Percentiles rank a stretch among this genome's conserved stretches.
These are phyloP conservation scores for Tyrannus savana DNA, from an alignment of 2,113 vertebrate species.

Conservation along the genomic window DNA sequence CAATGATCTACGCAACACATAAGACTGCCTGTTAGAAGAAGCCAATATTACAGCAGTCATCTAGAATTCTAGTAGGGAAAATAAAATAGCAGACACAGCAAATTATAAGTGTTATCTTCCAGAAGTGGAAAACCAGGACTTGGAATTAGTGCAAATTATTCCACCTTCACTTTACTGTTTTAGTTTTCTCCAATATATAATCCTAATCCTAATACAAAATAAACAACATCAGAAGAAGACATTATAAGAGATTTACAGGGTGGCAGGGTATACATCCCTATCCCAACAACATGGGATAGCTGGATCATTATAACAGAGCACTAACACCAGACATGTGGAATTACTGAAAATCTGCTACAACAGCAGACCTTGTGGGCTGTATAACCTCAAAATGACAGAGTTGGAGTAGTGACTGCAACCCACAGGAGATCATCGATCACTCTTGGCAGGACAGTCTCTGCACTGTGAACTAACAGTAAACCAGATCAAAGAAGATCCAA, in stretches of 20 bases:
- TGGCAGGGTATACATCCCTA: neutral
- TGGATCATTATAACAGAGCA: neutral
- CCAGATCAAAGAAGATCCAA: neutral
- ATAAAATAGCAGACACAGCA: neutral
- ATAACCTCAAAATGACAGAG: neutral
- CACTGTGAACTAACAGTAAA: neutral
- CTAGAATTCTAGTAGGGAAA: neutral
- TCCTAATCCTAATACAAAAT: neutral
- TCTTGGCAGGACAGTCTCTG: neutral
- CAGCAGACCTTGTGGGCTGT: neutral
- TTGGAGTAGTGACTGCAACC: neutral
- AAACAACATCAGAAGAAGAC: neutral
- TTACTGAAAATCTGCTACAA: neutral
- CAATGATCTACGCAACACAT: accelerated
- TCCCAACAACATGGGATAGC: neutral
- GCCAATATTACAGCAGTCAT: neutral
- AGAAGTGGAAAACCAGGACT: neutral
- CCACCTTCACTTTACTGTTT: neutral
- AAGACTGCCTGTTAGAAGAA: neutral
- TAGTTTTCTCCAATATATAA: neutral
- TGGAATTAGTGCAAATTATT: neutral
- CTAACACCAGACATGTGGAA: neutral
- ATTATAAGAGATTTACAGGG: neutral
- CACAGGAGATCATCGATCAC: neutral
- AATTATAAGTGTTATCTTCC: neutral